Base-by-base conservation (phyloP, 2,888 invertebrate species). In the Caenorhabditis zanzibari region DNA sequence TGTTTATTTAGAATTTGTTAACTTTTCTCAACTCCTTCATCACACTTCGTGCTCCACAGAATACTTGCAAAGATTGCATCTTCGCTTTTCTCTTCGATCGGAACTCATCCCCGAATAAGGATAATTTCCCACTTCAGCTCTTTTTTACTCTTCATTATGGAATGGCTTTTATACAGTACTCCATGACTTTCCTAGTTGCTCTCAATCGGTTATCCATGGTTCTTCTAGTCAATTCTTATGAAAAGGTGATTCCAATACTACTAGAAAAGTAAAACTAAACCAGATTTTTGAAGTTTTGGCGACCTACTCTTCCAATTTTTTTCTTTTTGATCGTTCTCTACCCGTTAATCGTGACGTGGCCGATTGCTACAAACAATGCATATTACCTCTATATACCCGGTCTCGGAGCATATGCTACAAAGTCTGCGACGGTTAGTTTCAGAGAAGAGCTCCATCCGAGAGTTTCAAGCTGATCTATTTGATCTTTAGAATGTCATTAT, bases 11-110 rank as follows among this genome's bases (percentile, higher is more conserved):
- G 85, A 85, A 85, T 28, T 16, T 81, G 12, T 2, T 85, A 7
- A 82, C 82, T 16, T 85, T 82, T 49, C 35, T 82, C 54, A 85
- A 85, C 61, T 75, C 79, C 14, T 79, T 79, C 66, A 59, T 85
- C 10, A 85, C 79, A 9, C 72, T 85, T 19, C 77, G 85, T 19
- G 58, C 68, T 6, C 85, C 85, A 22, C 85, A 85, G 38, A 79
- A 79, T 41, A 85, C 85, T 28, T 85, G 79, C 44, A 58, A 69
- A n/a, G 41, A 74, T n/a, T 82, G 85, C 59, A 3, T 35, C 26
- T 58, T 85, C 28, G 56, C 85, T 12, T 71, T 69, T 10, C 68
- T 85, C 16, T 82, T 85, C 66, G 71, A 64, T 12, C 9, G 52
- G 1, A 68, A 74, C 14, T 38, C 68, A 2, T 32, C 68, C 22